Base-by-base conservation (phyloP, 2,113 vertebrate genomes). In the Melanocharis versteri region DNA sequence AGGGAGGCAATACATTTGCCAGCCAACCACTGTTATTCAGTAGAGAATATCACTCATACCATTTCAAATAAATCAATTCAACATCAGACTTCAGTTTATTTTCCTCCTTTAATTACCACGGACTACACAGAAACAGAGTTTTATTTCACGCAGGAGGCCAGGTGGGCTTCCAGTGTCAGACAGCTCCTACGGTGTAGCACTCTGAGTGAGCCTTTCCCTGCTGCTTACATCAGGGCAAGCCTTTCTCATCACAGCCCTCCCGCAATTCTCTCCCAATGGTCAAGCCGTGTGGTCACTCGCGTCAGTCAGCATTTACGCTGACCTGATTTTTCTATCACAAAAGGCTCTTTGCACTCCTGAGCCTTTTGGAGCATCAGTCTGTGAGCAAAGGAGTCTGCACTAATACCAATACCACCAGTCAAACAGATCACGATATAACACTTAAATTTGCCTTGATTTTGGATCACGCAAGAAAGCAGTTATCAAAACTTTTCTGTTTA, bases 81-180 rank as follows among this genome's bases (percentile, higher is more conserved):
- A 8, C 28, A 27, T 54, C 57, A 51, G 19, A 66, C 15, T 69
- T 65, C 26, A 35, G 30, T 14, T 42, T 66, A 28, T 60, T 87
- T 80, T 68, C 28, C 40, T 73, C 3, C 9, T 39, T 21, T n/a
- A 24, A n/a, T 64, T 44, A 26, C 17, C 58, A 40, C 4, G 8
- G 28, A 23, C n/a, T 30, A 31, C 11, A 13, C 7, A 64, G 62
- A 68, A 85, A 42, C 13, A 56, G 42, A 21, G 13, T 7, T 57
- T 73, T 64, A 6, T n/a, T 70, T 62, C 58, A 42, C 0, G 0
- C 13, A 37, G 39, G 18, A 68, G 13, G 7, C 35, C 39, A 45
- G 39, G 15, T 6, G 18, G 19, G 11, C 7, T 84, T 37, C 35
- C 45, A 16, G 17, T 40, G 23, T 13, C 42, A 73, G 68, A 30